Conservation (phyloP, 2,797 vertebrate species). For the Erethizon dorsatum region DNA sequence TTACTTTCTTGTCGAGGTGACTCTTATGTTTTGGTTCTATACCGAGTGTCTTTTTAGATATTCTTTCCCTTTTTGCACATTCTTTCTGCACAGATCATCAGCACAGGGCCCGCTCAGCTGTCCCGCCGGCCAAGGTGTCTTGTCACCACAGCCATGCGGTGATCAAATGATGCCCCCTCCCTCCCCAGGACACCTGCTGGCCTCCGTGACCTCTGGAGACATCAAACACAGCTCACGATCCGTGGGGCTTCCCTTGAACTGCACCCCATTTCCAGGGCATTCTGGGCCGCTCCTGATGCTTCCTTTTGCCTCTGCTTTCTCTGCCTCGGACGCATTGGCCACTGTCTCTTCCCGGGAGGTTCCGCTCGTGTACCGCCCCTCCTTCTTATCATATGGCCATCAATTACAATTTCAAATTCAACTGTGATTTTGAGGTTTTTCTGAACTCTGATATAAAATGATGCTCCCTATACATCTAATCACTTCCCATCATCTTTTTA, state of each 20-base stretch:
- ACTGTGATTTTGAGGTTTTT: slow-evolving; percentile 1
- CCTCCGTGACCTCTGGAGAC: neutral
- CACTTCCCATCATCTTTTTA: neutral
- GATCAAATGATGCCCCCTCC: neutral
- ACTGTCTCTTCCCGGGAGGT: neutral
- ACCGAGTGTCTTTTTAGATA: neutral
- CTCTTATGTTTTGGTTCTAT: neutral
- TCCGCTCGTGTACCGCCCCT: neutral
- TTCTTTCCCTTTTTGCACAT: neutral
- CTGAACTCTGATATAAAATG: neutral
- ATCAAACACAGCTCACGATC: neutral
- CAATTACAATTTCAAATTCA: neutral
- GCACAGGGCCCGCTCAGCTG: neutral
- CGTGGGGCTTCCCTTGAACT: neutral
- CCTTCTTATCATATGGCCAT: neutral
- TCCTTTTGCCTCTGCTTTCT: neutral
- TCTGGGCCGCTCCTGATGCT: rapidly evolving
- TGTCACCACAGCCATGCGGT: neutral
- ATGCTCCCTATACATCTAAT: neutral
- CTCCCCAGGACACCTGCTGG: neutral
- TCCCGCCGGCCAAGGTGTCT: neutral
- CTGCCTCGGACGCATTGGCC: neutral
- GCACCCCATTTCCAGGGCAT: neutral
- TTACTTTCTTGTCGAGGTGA: neutral
- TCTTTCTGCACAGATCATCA: neutral